These are phyloP conservation scores for Tryphoninae sp. DNA, from an alignment of 2,888 invertebrate genomes.

Conservation along the genomic window DNA sequence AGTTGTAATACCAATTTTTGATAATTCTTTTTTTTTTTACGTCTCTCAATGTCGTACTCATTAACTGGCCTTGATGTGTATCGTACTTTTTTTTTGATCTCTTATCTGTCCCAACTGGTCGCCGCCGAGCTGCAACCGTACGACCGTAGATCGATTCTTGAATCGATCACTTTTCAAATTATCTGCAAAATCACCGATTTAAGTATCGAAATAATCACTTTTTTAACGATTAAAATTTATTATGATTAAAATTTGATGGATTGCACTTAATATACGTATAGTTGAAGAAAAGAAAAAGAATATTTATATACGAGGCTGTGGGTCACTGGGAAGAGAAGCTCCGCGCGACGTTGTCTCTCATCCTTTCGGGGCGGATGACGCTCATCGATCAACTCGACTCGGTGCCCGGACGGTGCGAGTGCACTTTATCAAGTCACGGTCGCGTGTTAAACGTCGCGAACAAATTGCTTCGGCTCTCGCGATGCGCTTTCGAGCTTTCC, in stretches of 20 bases:
- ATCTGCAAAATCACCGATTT: background rate
- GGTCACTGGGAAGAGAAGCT: constrained; percentile 36
- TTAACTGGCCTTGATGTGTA: constrained; percentile 65
- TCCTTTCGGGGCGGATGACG: constrained; percentile 10
- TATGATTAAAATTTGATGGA: background rate
- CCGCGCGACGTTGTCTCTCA: constrained; percentile 50
- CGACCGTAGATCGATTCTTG: constrained; percentile 4
- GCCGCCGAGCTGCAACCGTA: constrained; percentile 46
- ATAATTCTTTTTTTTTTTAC: constrained; percentile 16
- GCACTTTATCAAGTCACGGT: constrained; percentile 26
- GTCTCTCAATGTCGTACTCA: constrained; percentile 81
- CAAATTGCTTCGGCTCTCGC: constrained; percentile 45
- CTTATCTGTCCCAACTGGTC: constrained; percentile 52
- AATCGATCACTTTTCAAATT: background rate
- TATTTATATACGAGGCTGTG: background rate
- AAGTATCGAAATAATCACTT: background rate
- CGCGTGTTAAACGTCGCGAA: constrained; percentile 40
- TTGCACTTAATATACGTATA: too few species aligned
- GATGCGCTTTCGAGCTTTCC: constrained; percentile 50
- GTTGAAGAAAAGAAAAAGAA: too few species aligned
- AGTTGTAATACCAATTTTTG: constrained; percentile 41
- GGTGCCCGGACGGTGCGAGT: constrained; percentile 1
- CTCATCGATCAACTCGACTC: constrained; percentile 37
- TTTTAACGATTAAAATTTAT: background rate
- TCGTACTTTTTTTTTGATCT: constrained; percentile 62